Base-by-base conservation (phyloP, 2,113 vertebrate species). In the Dasyprocta punctata region DNA sequence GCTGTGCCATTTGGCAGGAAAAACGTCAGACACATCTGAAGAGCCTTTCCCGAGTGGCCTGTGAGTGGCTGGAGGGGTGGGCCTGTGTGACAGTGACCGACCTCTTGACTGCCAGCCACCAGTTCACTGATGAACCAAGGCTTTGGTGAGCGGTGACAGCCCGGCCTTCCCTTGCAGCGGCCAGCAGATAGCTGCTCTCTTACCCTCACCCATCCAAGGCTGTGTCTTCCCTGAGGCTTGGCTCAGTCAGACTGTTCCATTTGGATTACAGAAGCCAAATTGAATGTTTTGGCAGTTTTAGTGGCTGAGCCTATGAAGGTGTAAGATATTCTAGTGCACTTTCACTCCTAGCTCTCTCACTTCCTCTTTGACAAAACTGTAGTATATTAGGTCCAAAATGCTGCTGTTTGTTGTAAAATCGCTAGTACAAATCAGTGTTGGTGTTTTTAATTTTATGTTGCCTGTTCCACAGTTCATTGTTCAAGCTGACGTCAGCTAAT, bases 131-230 rank as follows among this genome's bases (percentile, higher is more conserved):
- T 3, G 3, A 26, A 16, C 9, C 4, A 52, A 47, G 1, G 17
- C 60, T 16, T 0, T 36, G 28, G 58, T 44, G 5, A 67, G 49
- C 47, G 77, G 30, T 8, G 12, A 33, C 22, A 10, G 0, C 7
- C 10, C 5, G 22, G 30, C 82, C 17, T 4, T 20, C 24, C 86
- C 19, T 28, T 3, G 0, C 0, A 1, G 49, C 2, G 0, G 10
- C 26, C 0, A 3, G 19, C 16, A 3, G 63, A 38, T 1, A 71
- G 3, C 22, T 24, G 60, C 52, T 80, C 61, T 58, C 28, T 58
- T 8, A 6, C 49, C 10, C 7, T 16, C 11, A 0, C 2, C 8
- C 3, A 2, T 30, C 33, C 16, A 16, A 67, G 41, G 22, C 38
- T 41, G 0, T 36, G 19, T 38, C 92, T 69, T 52, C 38, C 54